Conservation (phyloP, 2,113 vertebrate species). For the Eretmodus cyanostictus region DNA sequence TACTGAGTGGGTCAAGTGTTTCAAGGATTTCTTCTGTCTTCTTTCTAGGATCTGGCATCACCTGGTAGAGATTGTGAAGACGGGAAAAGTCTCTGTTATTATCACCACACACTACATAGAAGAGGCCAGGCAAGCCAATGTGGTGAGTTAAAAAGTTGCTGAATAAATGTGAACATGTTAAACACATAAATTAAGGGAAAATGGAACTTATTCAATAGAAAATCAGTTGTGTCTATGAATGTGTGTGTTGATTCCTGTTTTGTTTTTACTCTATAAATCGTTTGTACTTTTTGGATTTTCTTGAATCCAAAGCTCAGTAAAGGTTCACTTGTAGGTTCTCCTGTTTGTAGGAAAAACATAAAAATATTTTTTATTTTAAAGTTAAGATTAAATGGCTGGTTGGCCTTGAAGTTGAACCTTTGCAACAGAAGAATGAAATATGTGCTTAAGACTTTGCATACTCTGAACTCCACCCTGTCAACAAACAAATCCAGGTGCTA, state of each 20-base stretch:
- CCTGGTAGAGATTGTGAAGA: conserved; percentile 75
- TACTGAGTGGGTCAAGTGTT: not conserved
- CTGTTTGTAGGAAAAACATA: not conserved
- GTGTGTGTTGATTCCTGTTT: not conserved
- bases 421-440: not conserved
- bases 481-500: not conserved
- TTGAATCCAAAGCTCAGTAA: not conserved
- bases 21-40: not conserved
- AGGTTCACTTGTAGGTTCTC: rapidly evolving
- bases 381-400: not conserved
- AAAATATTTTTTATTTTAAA: not conserved
- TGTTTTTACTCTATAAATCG: not conserved
- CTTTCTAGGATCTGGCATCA: conserved; percentile 75
- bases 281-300: not conserved
- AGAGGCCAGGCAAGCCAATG: conserved; percentile 74
- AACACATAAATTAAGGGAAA: not conserved
- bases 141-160: conserved; percentile 52
- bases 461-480: not conserved
- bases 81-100: conserved; percentile 72
- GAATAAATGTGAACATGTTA: not conserved
- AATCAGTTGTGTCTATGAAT: not conserved
- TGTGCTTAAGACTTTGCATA: not conserved
- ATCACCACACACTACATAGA: conserved; percentile 80
- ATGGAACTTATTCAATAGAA: not conserved
- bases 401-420: not conserved